Evolutionary conservation across 2,113 vertebrate species (phyloP).

Genomic region (Furnarius figulus): DNA sequence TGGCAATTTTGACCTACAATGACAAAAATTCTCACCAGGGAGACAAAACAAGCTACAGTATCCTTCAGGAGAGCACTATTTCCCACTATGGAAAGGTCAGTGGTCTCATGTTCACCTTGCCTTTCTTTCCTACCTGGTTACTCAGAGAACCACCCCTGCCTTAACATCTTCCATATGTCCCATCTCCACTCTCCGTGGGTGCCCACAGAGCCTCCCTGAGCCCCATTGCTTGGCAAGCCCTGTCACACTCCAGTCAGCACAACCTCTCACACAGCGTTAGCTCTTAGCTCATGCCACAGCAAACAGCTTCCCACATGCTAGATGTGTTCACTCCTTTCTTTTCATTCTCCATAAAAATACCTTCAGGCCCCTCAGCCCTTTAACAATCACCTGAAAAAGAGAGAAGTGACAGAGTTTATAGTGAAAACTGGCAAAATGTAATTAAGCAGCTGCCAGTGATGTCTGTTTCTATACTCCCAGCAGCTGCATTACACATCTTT

Average conservation of each 20-base stretch:
- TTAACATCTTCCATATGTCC: not conserved
- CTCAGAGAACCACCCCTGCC: not conserved
- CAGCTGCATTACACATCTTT: not conserved
- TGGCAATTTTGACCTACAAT: not conserved
- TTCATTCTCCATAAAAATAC: not conserved
- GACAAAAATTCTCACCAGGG: not conserved
- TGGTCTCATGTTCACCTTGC: no score
- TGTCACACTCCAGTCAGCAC: not conserved
- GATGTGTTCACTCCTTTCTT: not conserved
- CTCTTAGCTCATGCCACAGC: accelerated
- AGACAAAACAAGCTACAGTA: not conserved
- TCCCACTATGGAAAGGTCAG: not conserved
- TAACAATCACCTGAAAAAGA: not conserved
- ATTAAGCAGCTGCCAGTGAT: not conserved
- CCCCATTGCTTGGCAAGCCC: not conserved
- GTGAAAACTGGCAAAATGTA: slow-evolving; percentile 1
- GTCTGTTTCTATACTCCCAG: not conserved
- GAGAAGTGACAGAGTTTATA: not conserved
- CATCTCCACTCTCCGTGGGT: not conserved
- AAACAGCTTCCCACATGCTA: not conserved
- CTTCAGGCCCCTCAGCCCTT: not conserved
- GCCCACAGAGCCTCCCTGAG: not conserved
- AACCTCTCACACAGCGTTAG: not conserved
- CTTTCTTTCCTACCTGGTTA: not conserved
- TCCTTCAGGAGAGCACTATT: not conserved